These are phyloP conservation scores for Dinocampus coccinellae DNA, from an alignment of 2,888 invertebrate genomes.

Conservation along the genomic window DNA sequence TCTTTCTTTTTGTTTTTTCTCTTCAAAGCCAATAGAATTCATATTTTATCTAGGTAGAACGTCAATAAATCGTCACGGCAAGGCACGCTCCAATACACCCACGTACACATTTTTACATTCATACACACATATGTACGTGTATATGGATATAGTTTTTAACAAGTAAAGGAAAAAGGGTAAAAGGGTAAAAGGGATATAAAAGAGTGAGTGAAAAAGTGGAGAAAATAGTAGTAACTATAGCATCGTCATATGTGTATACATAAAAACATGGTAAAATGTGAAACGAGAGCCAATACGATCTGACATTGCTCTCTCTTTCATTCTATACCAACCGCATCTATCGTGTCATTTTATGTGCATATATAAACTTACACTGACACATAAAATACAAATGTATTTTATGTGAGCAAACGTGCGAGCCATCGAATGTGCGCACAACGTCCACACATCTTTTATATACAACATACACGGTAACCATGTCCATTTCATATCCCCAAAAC, in stretches of 20 bases:
- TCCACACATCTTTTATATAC: slow-evolving; percentile 45
- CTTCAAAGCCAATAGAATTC: slow-evolving; percentile 7
- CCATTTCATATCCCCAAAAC: slow-evolving; percentile 17
- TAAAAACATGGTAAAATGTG: slow-evolving; percentile 22
- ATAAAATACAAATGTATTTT: slow-evolving; percentile 40
- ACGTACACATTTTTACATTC: background rate
- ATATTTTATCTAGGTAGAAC: slow-evolving; percentile 15
- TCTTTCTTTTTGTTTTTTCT: background rate
- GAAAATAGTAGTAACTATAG: background rate
- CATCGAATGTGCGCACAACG: slow-evolving; percentile 43
- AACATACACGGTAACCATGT: slow-evolving; percentile 50
- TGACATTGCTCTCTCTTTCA: background rate
- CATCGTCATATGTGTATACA: slow-evolving; percentile 10
- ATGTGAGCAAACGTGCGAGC: slow-evolving; percentile 44
- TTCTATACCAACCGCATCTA: background rate
- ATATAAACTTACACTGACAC: background rate
- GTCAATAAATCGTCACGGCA: slow-evolving; percentile 22
- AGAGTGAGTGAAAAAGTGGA: background rate
- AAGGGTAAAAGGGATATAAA: background rate
- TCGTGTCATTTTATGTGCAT: background rate
- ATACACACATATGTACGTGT: background rate
- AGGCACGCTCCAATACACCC: slow-evolving; percentile 13
- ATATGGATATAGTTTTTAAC: no score
- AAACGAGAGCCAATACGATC: slow-evolving; percentile 30
- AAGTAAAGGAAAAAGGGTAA: background rate